These are phyloP conservation scores for Hydrolagus affinis DNA, from an alignment of 2,113 vertebrate genomes.

Conservation along the genomic window DNA sequence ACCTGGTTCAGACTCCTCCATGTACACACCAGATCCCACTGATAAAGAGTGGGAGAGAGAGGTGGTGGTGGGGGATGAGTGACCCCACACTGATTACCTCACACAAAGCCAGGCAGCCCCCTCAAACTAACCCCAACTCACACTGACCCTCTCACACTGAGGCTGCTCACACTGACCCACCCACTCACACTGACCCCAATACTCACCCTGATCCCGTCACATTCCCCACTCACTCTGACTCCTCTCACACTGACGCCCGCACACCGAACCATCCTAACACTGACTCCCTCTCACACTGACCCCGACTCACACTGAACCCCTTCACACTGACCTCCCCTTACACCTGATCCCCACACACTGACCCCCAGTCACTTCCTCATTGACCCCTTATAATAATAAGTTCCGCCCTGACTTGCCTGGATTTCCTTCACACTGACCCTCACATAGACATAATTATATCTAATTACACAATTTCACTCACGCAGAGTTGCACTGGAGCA, in stretches of 20 bases:
- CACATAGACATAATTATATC: not conserved
- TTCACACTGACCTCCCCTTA: not conserved
- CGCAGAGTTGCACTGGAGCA: too few relatives aligned
- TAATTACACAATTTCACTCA: too few relatives aligned
- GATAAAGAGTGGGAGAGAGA: constrained; percentile 30
- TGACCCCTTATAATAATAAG: not conserved
- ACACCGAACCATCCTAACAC: not conserved
- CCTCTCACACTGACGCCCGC: not conserved
- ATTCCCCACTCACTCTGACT: not conserved
- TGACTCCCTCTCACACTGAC: not conserved
- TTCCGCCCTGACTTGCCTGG: too few relatives aligned
- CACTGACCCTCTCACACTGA: not conserved
- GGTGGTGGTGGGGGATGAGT: not conserved
- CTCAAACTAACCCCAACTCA: not conserved
- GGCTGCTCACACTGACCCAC: too few relatives aligned
- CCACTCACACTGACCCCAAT: not conserved
- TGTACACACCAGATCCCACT: constrained; percentile 85
- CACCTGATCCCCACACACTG: not conserved
- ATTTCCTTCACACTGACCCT: too few relatives aligned
- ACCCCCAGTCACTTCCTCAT: not conserved
- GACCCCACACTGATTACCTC: not conserved
- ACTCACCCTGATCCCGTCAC: not conserved
- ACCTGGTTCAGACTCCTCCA: constrained; percentile 67
- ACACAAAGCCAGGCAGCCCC: not conserved
- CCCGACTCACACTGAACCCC: not conserved